Percentiles rank a stretch among this genome's conserved stretches.
phyloP scores from a whole-genome alignment of 2,888 invertebrate species.

The Ormia ochracea region DNA sequence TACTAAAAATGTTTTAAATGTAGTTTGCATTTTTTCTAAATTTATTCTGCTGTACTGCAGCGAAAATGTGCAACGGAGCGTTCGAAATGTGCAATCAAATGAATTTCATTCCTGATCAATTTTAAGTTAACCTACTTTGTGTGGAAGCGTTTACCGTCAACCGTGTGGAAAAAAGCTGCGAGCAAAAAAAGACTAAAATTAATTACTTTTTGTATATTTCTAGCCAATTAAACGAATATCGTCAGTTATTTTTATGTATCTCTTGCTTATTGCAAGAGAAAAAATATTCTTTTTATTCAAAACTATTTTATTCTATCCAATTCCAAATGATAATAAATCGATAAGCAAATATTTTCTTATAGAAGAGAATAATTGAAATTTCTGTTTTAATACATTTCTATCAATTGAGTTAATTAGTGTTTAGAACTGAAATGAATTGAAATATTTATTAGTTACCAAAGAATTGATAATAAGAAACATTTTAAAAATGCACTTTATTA shows the following conservation, averaged over 20 bases:
- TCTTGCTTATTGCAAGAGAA: not conserved
- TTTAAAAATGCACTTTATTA: too few species aligned
- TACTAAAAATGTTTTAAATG: not conserved
- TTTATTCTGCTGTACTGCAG: not conserved
- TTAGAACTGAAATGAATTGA: not conserved
- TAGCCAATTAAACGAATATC: not conserved
- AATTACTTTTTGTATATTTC: not conserved
- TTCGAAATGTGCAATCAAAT: not conserved
- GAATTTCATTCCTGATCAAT: constrained; percentile 31
- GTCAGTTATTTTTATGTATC: not conserved
- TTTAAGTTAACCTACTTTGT: constrained; percentile 52
- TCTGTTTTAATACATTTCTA: constrained; percentile 25
- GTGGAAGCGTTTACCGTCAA: constrained; percentile 37
- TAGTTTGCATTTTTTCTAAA: not conserved
- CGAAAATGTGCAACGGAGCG: not conserved
- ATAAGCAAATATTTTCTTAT: not conserved
- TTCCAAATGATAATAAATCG: constrained; percentile 5
- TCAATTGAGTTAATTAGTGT: not conserved
- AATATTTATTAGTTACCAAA: not conserved
- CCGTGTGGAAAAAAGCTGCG: constrained; percentile 5
- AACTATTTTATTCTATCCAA: constrained; percentile 14
- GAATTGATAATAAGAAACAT: too few species aligned
- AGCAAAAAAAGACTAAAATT: not conserved
- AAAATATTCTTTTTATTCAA: not conserved
- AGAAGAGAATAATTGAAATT: not conserved